Evolutionary conservation across 2,888 invertebrate genomes (phyloP).

Genomic region (Ornithoptera alexandrae): DNA sequence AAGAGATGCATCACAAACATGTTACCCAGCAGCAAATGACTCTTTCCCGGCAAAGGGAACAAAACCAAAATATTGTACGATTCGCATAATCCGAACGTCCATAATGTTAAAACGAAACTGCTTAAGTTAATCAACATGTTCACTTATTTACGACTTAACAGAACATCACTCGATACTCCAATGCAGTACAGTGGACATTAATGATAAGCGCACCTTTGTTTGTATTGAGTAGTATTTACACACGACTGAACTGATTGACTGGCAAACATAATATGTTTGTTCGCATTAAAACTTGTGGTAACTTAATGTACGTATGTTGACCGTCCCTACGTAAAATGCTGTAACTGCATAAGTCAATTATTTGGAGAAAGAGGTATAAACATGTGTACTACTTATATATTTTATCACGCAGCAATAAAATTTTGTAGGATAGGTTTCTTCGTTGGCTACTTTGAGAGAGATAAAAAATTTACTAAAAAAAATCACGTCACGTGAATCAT

Average conservation of each 20-base stretch:
- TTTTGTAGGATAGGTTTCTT: no score
- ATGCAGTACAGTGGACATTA: background rate
- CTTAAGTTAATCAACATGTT: background rate
- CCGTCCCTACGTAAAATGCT: no score
- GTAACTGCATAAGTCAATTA: no score
- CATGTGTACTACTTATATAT: no score
- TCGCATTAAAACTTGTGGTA: background rate
- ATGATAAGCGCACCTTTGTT: background rate
- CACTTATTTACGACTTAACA: background rate
- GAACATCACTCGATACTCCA: background rate
- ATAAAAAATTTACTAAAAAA: no score
- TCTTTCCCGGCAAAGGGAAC: conserved; percentile 36
- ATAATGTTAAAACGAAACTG: background rate
- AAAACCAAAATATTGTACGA: conserved; percentile 34
- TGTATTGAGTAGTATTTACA: background rate
- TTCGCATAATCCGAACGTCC: conserved; percentile 24
- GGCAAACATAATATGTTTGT: background rate
- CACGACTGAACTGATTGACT: background rate
- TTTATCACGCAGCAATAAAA: no score
- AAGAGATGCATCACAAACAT: conserved; percentile 33
- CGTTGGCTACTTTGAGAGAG: no score
- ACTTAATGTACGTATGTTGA: background rate
- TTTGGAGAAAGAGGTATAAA: no score
- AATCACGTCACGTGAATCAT: no score
- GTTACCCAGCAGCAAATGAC: conserved; percentile 36